These are phyloP conservation scores for Nomada goodeniana DNA, from an alignment of 2,888 invertebrate species.

Conservation along the genomic window DNA sequence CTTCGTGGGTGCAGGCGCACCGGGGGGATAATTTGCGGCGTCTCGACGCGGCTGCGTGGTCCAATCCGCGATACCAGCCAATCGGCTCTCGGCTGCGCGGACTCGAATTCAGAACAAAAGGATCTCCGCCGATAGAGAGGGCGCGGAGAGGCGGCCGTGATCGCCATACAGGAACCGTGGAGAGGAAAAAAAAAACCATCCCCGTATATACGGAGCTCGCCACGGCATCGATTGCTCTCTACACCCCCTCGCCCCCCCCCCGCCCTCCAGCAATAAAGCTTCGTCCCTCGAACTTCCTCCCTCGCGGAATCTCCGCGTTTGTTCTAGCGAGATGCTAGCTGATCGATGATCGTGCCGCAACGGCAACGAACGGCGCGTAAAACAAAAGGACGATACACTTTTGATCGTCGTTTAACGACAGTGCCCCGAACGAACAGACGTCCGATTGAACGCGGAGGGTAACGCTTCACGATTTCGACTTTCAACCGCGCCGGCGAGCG, in stretches of 20 bases:
- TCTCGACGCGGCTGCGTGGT: constrained; percentile 81
- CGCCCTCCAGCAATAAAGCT: constrained; percentile 17
- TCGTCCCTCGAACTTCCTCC: constrained; percentile 1
- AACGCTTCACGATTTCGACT: no score
- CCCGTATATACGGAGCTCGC: constrained; percentile 21
- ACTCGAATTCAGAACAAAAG: constrained; percentile 80
- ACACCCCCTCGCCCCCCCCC: not conserved
- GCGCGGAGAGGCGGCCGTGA: constrained; percentile 42
- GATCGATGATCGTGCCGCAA: not conserved
- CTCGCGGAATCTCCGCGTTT: not conserved
- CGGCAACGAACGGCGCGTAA: not conserved
- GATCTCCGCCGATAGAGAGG: constrained; percentile 68
- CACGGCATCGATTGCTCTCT: constrained; percentile 65
- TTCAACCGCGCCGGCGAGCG: no score
- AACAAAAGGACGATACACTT: not conserved
- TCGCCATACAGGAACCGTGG: constrained; percentile 64
- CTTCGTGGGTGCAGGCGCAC: constrained; percentile 55
- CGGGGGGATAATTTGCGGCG: constrained; percentile 79
- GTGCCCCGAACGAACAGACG: no score
- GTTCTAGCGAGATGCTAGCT: not conserved
- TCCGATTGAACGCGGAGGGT: no score
- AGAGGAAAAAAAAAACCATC: constrained; percentile 44
- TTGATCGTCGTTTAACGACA: no score
- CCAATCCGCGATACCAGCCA: constrained; percentile 80
- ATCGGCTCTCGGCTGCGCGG: constrained; percentile 80